Evolutionary conservation across 2,888 invertebrate species (phyloP).

Genomic region (Quadroppia sp.): DNA sequence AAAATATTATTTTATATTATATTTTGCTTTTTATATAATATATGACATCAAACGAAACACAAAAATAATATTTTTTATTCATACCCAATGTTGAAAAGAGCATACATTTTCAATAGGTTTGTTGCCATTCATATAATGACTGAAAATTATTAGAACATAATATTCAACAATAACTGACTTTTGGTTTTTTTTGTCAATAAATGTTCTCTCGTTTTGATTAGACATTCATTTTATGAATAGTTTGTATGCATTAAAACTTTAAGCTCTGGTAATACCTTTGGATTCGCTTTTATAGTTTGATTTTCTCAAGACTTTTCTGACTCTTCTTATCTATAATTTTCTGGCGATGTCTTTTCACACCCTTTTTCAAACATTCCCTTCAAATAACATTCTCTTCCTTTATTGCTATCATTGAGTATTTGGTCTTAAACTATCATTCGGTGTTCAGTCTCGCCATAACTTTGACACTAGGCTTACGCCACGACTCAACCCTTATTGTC

Average conservation of each 20-base stretch:
- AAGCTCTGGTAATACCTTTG: conserved; percentile 21
- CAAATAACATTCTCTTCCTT: conserved; percentile 30
- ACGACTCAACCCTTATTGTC: conserved; percentile 10
- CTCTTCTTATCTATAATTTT: conserved; percentile 35
- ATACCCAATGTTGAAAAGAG: background rate
- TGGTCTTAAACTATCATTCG: background rate
- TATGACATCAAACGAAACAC: background rate
- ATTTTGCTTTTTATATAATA: background rate
- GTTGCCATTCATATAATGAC: conserved; percentile 20
- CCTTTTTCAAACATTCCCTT: background rate
- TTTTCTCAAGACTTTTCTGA: background rate
- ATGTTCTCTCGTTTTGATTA: conserved; percentile 8
- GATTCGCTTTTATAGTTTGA: background rate
- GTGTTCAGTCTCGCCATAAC: conserved; percentile 1
- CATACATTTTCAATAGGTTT: background rate
- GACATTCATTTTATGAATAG: conserved; percentile 5
- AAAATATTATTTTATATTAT: conserved; percentile 9
- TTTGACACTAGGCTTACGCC: background rate
- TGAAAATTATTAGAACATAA: background rate
- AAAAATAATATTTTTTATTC: conserved; percentile 2
- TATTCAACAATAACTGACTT: conserved; percentile 23
- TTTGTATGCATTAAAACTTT: background rate
- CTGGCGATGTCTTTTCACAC: conserved; percentile 18
- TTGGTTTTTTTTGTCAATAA: conserved; percentile 22
- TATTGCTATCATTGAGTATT: conserved; percentile 18